A percentile compares a stretch with the other conserved stretches of the same genome.
Conservation (phyloP, 2,888 invertebrate species). For the Tromatobia lineatoria region DNA sequence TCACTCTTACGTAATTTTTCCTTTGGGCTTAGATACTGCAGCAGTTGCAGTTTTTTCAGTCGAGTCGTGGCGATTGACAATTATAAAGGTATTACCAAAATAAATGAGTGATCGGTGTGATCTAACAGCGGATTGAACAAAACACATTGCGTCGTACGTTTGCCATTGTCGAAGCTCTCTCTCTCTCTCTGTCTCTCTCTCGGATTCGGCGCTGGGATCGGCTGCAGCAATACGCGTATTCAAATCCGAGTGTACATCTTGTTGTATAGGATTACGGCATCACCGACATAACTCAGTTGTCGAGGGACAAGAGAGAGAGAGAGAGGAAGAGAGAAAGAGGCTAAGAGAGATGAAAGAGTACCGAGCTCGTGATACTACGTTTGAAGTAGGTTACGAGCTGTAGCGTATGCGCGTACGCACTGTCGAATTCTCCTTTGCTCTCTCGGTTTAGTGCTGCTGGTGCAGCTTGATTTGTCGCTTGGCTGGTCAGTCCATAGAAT, state of each 20-base stretch:
- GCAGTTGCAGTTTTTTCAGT: background rate
- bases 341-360: constrained; percentile 9
- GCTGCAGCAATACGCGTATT: constrained; percentile 1
- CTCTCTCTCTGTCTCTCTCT: background rate
- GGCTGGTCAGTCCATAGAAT: constrained; percentile 47
- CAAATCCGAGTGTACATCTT: constrained; percentile 21
- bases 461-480: constrained; percentile 44
- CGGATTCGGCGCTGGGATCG: constrained; percentile 7
- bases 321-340: background rate
- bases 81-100: background rate
- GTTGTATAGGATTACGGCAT: background rate
- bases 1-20: constrained; percentile 62
- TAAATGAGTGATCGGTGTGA: too few species aligned
- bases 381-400: constrained; percentile 43
- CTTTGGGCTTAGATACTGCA: background rate
- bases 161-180: background rate
- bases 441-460: constrained; percentile 33
- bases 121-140: background rate
- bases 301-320: background rate
- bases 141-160: constrained; percentile 10
- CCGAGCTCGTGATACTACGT: constrained; percentile 27
- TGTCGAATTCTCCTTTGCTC: constrained; percentile 40
- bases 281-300: background rate
- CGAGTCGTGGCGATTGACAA: background rate
- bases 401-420: constrained; percentile 49